Percentiles rank a stretch among this genome's conserved stretches.
phyloP scores from a whole-genome alignment of 1,140 invertebrate species.

The Lanistes nyassanus region DNA sequence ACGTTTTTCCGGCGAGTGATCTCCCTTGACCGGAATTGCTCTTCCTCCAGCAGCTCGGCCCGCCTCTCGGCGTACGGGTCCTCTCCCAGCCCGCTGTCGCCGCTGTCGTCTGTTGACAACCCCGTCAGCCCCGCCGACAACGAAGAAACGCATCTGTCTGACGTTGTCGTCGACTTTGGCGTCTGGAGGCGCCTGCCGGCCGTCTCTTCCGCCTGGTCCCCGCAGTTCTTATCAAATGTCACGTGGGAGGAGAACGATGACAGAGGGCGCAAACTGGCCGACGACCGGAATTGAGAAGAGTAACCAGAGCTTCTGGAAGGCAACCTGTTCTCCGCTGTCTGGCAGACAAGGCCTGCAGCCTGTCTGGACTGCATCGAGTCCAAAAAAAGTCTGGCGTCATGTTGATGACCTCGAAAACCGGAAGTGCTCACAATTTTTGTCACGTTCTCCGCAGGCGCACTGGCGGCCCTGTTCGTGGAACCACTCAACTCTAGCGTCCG shows the following conservation, averaged over 20 bases:
- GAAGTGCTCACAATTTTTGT: no score
- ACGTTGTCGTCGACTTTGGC: no score
- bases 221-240: conserved; percentile 37
- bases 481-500: no score
- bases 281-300: no score
- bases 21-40: conserved; percentile 35
- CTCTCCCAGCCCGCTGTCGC: conserved; percentile 52
- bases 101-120: conserved; percentile 32
- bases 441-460: no score
- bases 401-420: no score
- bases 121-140: conserved; percentile 21
- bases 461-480: no score
- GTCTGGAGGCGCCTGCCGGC: not conserved
- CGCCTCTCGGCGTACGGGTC: conserved; percentile 47
- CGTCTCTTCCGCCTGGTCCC: conserved; percentile 13
- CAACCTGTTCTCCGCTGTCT: no score
- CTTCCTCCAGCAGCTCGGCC: conserved; percentile 52
- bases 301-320: no score
- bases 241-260: conserved; percentile 37
- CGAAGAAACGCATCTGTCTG: not conserved
- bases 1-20: conserved; percentile 45
- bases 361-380: no score
- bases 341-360: no score
- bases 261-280: not conserved
- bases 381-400: no score